Evolutionary conservation across 2,113 vertebrate genomes (phyloP), one percentile per base, ranked within the genome.

Genomic region (Hipposideros armiger): DNA sequence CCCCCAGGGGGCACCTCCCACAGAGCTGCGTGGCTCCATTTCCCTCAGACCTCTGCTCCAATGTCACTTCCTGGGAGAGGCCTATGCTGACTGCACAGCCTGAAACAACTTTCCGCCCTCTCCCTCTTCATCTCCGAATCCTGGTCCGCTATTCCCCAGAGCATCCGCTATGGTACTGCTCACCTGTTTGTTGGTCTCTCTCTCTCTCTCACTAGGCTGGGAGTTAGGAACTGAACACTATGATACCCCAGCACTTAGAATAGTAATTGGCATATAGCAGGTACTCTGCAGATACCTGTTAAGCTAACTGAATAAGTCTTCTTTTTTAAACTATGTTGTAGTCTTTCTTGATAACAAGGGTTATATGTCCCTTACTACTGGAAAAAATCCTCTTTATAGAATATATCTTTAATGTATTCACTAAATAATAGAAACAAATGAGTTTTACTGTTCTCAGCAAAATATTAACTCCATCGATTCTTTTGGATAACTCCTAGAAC

Each of bases 381-480:
- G 26, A 92, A 87, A 45, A 95, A 90, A 62, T 60, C 50, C 73
- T 67, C 58, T 54, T 24, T 52, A 67, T 4, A 45, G 69, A 17
- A 56, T n/a, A 40, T 69, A 76, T 24, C 88, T 85, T 93, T 28
- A 90, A 66, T 20, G 7, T 72, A 92, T 85, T 81, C 32, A 96
- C 80, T 54, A 87, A 80, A 72, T 22, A 84, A 67, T 17, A 40
- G 42, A 85, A 73, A 73, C 11, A 80, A 42, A 36, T 66, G 22
- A 82, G 52, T 60, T n/a, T 81, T 58, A 28, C 14, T 91, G 50
- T 50, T 84, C 64, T 60, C 30, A 77, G 69, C 56, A 95, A 32
- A 87, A 66, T 72, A 87, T 16, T 58, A 86, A 64, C 54, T 87
- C 47, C 14, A 42, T 67, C 14, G 47, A 36, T 76, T 82, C 24